Conservation (phyloP, 2,888 invertebrate genomes). For the Tenthredo distinguenda region DNA sequence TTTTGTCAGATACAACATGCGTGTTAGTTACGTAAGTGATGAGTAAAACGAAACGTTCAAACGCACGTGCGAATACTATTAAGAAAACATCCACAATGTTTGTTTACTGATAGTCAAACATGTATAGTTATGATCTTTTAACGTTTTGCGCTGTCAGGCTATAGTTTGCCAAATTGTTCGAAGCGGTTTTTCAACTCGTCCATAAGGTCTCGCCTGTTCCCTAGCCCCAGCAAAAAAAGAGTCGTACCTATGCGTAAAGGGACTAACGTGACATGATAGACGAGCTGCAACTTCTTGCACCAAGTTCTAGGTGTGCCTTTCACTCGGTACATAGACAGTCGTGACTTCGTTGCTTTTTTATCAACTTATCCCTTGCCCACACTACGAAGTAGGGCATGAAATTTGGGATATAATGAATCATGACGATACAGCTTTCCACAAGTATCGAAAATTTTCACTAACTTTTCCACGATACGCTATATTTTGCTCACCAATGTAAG, state of each 20-base stretch:
- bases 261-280: background rate
- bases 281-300: background rate
- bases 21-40: background rate
- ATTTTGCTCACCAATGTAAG: conserved; percentile 81
- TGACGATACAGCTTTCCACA: background rate
- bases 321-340: background rate
- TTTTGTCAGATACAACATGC: background rate
- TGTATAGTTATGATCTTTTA: background rate
- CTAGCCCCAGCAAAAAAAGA: background rate
- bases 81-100: background rate
- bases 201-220: background rate
- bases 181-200: background rate
- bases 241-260: background rate
- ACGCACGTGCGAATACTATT: conserved; percentile 12
- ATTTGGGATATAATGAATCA: conserved; percentile 24
- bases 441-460: background rate
- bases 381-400: background rate
- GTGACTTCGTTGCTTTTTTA: background rate
- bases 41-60: background rate
- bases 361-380: background rate
- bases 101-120: background rate
- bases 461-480: background rate
- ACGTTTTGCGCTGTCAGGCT: background rate
- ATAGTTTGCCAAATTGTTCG: background rate
- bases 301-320: background rate